Percentiles rank a stretch among this genome's conserved stretches.
These are phyloP conservation scores for Phalangium opilio DNA, from an alignment of 2,888 invertebrate genomes.

Conservation along the genomic window DNA sequence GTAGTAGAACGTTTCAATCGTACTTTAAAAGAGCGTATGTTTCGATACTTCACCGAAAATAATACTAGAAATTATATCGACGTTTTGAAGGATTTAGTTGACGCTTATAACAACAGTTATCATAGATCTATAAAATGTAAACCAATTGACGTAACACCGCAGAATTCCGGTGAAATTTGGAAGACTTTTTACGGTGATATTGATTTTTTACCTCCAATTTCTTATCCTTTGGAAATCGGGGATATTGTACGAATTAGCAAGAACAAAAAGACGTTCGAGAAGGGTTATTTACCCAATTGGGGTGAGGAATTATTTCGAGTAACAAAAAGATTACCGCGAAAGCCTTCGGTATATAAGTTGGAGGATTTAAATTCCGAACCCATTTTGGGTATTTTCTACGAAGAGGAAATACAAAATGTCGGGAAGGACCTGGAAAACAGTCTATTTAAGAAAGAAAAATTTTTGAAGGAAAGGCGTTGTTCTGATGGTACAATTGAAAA, in stretches of 20 bases:
- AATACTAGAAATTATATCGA: slow-evolving; percentile 8
- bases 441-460: too few relatives aligned
- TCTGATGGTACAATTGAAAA: too few relatives aligned
- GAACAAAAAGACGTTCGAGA: slow-evolving; percentile 3
- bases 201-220: background rate
- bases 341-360: too few relatives aligned
- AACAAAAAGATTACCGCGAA: too few relatives aligned
- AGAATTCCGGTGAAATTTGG: slow-evolving; percentile 4
- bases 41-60: slow-evolving; percentile 9
- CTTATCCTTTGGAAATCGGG: slow-evolving; percentile 2
- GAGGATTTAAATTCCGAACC: too few relatives aligned
- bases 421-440: too few relatives aligned
- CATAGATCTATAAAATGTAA: slow-evolving; percentile 7
- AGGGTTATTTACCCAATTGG: slow-evolving; percentile 11
- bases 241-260: slow-evolving; percentile 9
- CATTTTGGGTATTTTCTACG: too few relatives aligned
- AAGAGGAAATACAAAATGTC: too few relatives aligned
- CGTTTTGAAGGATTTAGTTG: slow-evolving; percentile 7
- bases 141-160: slow-evolving; percentile 4
- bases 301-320: slow-evolving; percentile 6
- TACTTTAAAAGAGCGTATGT: slow-evolving; percentile 23
- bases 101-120: slow-evolving; percentile 9
- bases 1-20: slow-evolving; percentile 26
- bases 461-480: too few relatives aligned
- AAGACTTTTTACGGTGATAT: slow-evolving; percentile 7